These are phyloP conservation scores for Cydia splendana DNA, from an alignment of 1,140 invertebrate genomes.

Conservation along the genomic window DNA sequence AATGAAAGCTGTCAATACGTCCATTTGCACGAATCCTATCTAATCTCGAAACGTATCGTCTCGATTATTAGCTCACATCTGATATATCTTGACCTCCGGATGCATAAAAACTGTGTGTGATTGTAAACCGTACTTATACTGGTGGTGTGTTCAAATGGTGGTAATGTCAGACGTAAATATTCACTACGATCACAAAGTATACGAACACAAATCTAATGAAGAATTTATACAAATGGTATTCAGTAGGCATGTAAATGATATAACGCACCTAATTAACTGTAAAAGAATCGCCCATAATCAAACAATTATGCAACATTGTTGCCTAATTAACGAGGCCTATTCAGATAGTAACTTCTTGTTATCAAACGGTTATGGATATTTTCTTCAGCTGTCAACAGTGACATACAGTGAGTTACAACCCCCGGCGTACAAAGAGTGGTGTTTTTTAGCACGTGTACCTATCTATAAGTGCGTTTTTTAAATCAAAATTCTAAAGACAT, in stretches of 20 bases:
- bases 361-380: no score
- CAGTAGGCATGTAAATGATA: neutral
- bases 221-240: constrained; percentile 15
- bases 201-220: neutral
- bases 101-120: neutral
- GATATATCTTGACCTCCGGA: neutral
- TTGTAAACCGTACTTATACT: neutral
- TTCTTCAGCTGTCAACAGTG: no score
- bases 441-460: no score
- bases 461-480: no score
- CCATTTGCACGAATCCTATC: neutral
- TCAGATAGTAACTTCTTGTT: no score
- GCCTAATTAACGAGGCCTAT: neutral
- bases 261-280: neutral
- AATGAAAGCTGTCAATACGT: constrained; percentile 9
- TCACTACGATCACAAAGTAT: neutral
- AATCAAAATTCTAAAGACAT: no score
- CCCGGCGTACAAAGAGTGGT: no score
- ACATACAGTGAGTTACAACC: no score
- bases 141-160: neutral
- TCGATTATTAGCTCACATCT: neutral
- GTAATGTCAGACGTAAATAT: neutral
- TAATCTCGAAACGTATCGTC: neutral
- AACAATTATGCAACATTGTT: neutral
- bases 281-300: neutral